phyloP scores from a whole-genome alignment of 1,140 invertebrate genomes.

The Teleogryllus occipitalis region DNA sequence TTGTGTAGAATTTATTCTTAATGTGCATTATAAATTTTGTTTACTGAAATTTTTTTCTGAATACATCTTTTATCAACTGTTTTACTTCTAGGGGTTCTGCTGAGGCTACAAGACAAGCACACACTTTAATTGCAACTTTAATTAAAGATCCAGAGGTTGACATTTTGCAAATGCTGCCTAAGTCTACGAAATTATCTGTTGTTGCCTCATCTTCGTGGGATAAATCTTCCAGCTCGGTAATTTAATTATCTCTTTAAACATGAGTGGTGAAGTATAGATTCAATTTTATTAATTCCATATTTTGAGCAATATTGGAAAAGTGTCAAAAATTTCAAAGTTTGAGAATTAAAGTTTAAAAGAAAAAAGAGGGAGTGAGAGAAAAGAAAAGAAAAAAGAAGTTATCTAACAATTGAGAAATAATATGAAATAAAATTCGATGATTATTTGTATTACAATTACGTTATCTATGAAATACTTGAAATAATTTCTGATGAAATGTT shows the following conservation, averaged over 20 bases:
- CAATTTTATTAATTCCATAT: too few species aligned
- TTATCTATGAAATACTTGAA: too few species aligned
- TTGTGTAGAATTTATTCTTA: neutral
- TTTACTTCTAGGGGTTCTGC: slow-evolving; percentile 60
- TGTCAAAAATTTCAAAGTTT: too few species aligned
- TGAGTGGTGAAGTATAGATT: too few species aligned
- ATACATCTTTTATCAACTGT: neutral
- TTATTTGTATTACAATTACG: too few species aligned
- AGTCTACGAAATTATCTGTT: slow-evolving; percentile 47
- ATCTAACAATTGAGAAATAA: too few species aligned
- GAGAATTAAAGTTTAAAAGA: too few species aligned
- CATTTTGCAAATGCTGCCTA: slow-evolving; percentile 71
- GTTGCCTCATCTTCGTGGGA: slow-evolving; percentile 46
- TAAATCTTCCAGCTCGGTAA: slow-evolving; percentile 32
- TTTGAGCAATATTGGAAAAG: too few species aligned
- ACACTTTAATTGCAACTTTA: slow-evolving; percentile 72
- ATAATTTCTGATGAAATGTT: neutral
- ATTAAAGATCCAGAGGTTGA: slow-evolving; percentile 92
- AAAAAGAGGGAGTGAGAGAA: too few species aligned
- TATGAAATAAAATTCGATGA: too few species aligned
- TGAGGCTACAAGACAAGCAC: slow-evolving; percentile 84
- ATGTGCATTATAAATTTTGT: neutral
- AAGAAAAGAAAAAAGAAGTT: too few species aligned
- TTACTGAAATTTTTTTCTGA: neutral
- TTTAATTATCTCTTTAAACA: neutral